Base-by-base conservation (phyloP, 2,888 invertebrate genomes). In the Drosophila neonasuta region DNA sequence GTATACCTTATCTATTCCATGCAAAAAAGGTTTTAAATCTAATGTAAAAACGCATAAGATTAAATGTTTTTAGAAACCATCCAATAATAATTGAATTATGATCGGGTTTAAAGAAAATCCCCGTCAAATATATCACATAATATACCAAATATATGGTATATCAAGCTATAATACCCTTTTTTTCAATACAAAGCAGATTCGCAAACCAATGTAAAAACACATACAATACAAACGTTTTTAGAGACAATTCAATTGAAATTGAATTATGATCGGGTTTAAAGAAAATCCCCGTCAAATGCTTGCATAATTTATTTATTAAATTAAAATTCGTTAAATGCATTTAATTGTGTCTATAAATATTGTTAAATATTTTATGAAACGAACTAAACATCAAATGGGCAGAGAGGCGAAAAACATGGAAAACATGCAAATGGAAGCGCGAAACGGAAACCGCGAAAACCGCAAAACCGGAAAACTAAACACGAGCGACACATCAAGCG, bases 391-490 rank as follows among this genome's bases (percentile, higher is more conserved):
- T 62, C 70, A 70, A 50, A 41, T 55, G 30, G 29, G 11, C 36
- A 45, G 30, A 51, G 36, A 39, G 57, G 11, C 13, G 39, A 39
- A 45, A 6, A 62, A 63, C n/a, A 42, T 52, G 55, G 48, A 60
- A 72, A 72, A 24, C 24, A 24, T 61, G 68, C 61, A 82, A 79
- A 68, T 80, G 65, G 62, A 30, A 32, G 20, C 20, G 44, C 34
- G 41, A 59, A 59, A 48, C 59, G 80, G 68, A 76, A 80, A 63
- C 78, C 80, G 70, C 84, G 60, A 64, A 66, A 77, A 56, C 79
- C 81, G 44, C 86, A 80, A 80, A 30, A 54, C 63, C 74, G 80
- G 63, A 71, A 73, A 80, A 80, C 80, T 74, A 82, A 80, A 85
- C 65, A 82, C 24, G 48, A 60, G 15, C 32, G 32, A 11, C 36